Conservation (phyloP, 2,113 vertebrate genomes). For the Tachysurus vachellii region DNA sequence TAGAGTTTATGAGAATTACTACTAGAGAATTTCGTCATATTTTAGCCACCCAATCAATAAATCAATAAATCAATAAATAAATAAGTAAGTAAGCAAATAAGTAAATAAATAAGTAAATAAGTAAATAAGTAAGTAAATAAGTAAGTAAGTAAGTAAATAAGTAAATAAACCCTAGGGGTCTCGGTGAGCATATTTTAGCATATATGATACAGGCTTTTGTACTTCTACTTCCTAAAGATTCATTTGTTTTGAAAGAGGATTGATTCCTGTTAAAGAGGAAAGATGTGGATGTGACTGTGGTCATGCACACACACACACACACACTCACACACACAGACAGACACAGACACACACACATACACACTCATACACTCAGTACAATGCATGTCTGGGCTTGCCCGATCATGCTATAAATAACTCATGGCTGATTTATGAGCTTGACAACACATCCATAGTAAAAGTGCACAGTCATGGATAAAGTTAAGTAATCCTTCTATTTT, state of each 20-base stretch:
- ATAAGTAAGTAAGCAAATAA: too few relatives aligned
- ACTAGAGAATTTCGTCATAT: too few relatives aligned
- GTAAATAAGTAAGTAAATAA: too few relatives aligned
- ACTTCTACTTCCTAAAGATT: too few relatives aligned
- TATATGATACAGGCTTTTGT: neutral
- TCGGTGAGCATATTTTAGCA: neutral
- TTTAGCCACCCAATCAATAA: too few relatives aligned
- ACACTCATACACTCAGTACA: constrained; percentile 21
- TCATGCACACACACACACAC: neutral
- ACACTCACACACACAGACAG: constrained; percentile 5
- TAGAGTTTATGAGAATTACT: neutral
- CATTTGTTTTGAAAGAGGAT: neutral
- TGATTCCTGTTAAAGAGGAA: neutral
- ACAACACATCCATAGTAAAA: constrained; percentile 27
- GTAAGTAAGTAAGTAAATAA: too few relatives aligned
- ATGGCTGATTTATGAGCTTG: constrained; percentile 3
- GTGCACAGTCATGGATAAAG: constrained; percentile 1
- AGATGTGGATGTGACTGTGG: neutral
- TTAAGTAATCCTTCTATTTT: neutral
- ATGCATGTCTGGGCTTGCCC: constrained; percentile 34
- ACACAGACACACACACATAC: neutral
- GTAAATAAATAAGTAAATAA: too few relatives aligned
- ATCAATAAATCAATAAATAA: too few relatives aligned
- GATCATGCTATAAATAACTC: constrained; percentile 17
- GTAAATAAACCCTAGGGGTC: neutral